These are phyloP conservation scores for Eremophila alpestris DNA, from an alignment of 2,797 vertebrate genomes.

Conservation along the genomic window DNA sequence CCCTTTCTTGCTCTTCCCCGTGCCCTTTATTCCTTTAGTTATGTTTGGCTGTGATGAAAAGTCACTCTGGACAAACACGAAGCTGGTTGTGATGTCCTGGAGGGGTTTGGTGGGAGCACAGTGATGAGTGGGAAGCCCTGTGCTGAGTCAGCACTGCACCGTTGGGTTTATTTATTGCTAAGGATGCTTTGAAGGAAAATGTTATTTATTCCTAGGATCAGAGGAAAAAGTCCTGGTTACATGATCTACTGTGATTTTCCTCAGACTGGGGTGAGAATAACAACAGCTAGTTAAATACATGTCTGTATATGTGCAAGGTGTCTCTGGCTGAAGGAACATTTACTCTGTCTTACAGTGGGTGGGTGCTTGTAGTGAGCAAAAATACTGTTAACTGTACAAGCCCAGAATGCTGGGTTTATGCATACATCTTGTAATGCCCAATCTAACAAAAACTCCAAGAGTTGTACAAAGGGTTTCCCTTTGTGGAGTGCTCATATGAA, in stretches of 20 bases:
- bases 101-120: not conserved
- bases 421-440: not conserved
- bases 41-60: conserved; percentile 32
- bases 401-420: not conserved
- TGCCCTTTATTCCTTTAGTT: conserved; percentile 1
- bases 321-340: not conserved
- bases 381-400: not conserved
- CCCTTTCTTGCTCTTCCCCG: not conserved
- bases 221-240: not conserved
- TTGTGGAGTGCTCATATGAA: not conserved
- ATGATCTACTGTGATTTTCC: not conserved
- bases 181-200: conserved; percentile 3
- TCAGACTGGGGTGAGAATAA: not conserved
- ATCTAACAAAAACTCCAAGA: not conserved
- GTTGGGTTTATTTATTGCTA: not conserved
- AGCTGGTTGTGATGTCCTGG: not conserved
- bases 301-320: not conserved
- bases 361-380: not conserved
- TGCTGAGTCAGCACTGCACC: not conserved
- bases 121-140: not conserved
- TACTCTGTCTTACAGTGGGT: rapidly evolving
- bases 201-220: not conserved
- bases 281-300: not conserved
- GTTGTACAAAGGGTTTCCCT: not conserved
- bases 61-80: not conserved